A percentile compares a stretch with the other conserved stretches of the same genome.
These are phyloP conservation scores for Sciurus vulgaris DNA, from an alignment of 2,797 vertebrate species.

Conservation along the genomic window DNA sequence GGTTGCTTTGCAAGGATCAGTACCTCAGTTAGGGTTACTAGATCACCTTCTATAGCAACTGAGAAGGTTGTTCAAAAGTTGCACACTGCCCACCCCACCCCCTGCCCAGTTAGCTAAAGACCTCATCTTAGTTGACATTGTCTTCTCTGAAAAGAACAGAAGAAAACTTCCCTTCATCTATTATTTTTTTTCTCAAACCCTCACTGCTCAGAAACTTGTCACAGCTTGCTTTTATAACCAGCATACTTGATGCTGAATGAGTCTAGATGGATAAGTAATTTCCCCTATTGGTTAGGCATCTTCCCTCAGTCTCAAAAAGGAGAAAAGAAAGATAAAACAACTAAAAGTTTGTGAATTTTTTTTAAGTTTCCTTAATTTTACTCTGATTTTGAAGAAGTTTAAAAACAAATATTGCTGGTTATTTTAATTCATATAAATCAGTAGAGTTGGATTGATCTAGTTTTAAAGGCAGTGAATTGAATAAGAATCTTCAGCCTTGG, in stretches of 20 bases:
- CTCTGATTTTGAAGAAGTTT: slow-evolving; percentile 1
- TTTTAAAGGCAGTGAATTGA: neutral
- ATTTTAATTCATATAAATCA: neutral
- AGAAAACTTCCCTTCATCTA: neutral
- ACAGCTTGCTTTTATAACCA: neutral
- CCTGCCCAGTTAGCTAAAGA: too few relatives aligned
- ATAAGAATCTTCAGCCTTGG: neutral
- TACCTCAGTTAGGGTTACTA: neutral
- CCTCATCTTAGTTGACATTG: neutral
- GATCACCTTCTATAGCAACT: neutral
- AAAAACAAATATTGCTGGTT: neutral
- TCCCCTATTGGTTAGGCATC: neutral
- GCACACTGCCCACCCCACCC: fast-evolving
- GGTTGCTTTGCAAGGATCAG: neutral
- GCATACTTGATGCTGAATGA: neutral
- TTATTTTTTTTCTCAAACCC: neutral
- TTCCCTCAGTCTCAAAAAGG: neutral
- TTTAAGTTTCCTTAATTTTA: neutral
- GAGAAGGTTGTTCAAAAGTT: neutral
- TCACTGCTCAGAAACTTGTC: neutral
- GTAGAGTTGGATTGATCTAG: neutral
- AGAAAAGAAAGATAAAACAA: neutral
- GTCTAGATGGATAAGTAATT: neutral
- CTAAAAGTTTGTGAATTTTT: neutral
- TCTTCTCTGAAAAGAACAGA: neutral